A percentile compares a stretch with the other conserved stretches of the same genome.
Evolutionary conservation across 2,888 invertebrate genomes (phyloP).

Genomic region (Nephrotoma flavescens): DNA sequence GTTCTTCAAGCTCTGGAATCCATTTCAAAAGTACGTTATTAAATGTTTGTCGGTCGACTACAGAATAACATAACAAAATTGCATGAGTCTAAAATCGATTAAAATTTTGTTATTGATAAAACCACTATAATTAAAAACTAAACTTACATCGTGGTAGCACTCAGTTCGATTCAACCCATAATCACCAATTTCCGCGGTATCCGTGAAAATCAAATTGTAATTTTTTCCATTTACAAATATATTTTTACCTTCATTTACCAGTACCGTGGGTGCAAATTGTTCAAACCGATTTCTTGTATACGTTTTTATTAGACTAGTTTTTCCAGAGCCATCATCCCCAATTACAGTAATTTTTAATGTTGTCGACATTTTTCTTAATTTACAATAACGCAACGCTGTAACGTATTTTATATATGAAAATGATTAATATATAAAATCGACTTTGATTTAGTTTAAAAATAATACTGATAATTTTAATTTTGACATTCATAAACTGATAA

Average conservation of each 20-base stretch:
- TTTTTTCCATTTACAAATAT: not conserved
- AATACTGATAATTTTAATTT: not conserved
- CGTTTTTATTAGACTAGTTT: not conserved
- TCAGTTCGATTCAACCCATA: not conserved
- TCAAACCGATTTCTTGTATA: not conserved
- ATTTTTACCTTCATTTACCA: not conserved
- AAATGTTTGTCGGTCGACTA: not conserved
- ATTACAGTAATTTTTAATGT: not conserved
- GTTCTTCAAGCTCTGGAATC: not conserved
- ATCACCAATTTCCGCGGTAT: not conserved
- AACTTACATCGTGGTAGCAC: not conserved
- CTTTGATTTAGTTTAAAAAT: not conserved
- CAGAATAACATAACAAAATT: not conserved
- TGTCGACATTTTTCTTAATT: not conserved
- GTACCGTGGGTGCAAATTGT: not conserved
- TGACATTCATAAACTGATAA: not conserved
- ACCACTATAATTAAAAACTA: not conserved
- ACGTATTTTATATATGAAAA: not conserved
- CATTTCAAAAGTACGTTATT: not conserved
- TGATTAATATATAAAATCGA: not conserved
- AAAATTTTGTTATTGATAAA: not conserved
- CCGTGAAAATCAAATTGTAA: not conserved
- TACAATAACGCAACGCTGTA: not conserved
- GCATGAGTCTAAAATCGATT: not conserved
- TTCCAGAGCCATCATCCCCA: not conserved